These are phyloP conservation scores for Irena cyanogastra DNA, from an alignment of 2,113 vertebrate genomes.

Conservation along the genomic window DNA sequence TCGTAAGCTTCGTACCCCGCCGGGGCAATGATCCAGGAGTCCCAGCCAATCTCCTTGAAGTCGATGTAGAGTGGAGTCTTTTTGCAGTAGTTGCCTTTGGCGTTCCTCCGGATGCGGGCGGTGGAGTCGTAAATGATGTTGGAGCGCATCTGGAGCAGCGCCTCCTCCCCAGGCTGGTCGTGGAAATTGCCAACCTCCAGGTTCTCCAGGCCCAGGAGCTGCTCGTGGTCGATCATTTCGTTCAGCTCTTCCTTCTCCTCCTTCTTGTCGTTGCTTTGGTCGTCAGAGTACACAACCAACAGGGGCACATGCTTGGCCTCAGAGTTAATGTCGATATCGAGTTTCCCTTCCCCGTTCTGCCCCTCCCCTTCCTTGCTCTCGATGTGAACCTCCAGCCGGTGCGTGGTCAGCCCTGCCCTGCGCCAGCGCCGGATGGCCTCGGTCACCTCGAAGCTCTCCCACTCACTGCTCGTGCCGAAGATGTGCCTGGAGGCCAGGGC, in stretches of 20 bases:
- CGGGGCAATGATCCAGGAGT: conserved; percentile 95
- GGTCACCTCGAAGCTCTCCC: conserved; percentile 93
- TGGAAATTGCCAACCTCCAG: conserved; percentile 59
- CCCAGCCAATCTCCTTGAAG: conserved; percentile 98
- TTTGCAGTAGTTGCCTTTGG: conserved; percentile 94
- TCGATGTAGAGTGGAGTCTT: conserved; percentile 90
- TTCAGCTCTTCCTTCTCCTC: conserved; percentile 86
- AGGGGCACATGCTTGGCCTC: conserved; percentile 89
- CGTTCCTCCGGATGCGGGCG: conserved; percentile 89
- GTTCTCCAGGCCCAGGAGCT: conserved; percentile 72
- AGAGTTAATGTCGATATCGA: conserved; percentile 84
- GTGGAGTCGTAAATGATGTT: conserved; percentile 94
- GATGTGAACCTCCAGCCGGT: conserved; percentile 88
- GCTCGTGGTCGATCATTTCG: conserved; percentile 92
- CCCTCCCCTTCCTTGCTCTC: conserved; percentile 73
- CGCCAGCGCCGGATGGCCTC: conserved; percentile 84
- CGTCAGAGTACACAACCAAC: conserved; percentile 93
- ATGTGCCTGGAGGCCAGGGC: conserved; percentile 86
- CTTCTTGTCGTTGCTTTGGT: conserved; percentile 85
- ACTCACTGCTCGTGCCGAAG: conserved; percentile 83
- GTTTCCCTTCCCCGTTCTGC: conserved; percentile 62
- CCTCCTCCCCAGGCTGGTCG: conserved; percentile 81
- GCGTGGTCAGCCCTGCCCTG: conserved; percentile 78
- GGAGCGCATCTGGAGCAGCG: conserved; percentile 91
- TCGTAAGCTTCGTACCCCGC: conserved; percentile 91